Percentiles rank a stretch among this genome's conserved stretches.
phyloP scores from a whole-genome alignment of 2,888 invertebrate species.

The Microdon myrmicae region DNA sequence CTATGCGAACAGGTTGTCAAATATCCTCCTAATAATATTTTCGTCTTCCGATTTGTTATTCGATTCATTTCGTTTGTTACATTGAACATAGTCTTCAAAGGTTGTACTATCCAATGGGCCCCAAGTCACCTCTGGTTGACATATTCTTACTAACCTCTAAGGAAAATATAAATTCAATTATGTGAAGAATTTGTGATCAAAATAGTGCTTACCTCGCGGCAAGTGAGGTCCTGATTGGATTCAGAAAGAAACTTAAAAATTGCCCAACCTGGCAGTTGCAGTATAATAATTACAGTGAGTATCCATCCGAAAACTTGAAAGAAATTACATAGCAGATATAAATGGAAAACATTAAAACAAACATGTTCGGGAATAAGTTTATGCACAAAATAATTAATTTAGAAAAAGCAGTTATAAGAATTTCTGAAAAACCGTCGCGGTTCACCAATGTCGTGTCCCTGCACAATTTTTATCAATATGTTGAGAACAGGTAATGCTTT shows the following conservation, averaged over 20 bases:
- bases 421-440: no score
- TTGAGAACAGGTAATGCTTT: no score
- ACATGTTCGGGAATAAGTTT: neutral
- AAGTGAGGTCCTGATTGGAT: slow-evolving; percentile 32
- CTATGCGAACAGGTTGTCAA: slow-evolving; percentile 29
- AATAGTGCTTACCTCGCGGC: slow-evolving; percentile 53
- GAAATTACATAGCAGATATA: no score
- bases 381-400: neutral
- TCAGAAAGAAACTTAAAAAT: slow-evolving; percentile 58
- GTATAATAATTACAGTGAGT: slow-evolving; percentile 67
- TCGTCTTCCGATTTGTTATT: neutral
- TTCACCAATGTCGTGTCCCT: no score
- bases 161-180: slow-evolving; percentile 1
- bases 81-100: slow-evolving; percentile 21
- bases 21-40: neutral
- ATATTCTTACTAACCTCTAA: slow-evolving; percentile 8
- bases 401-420: neutral
- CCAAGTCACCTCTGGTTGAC: slow-evolving; percentile 19
- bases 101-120: slow-evolving; percentile 17
- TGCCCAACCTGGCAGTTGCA: slow-evolving; percentile 68
- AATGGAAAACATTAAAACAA: neutral
- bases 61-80: slow-evolving; percentile 15
- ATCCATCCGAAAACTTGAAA: slow-evolving; percentile 67
- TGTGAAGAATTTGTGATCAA: neutral
- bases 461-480: no score